These are phyloP conservation scores for Heliconius himera DNA, from an alignment of 1,140 invertebrate genomes.

Conservation along the genomic window DNA sequence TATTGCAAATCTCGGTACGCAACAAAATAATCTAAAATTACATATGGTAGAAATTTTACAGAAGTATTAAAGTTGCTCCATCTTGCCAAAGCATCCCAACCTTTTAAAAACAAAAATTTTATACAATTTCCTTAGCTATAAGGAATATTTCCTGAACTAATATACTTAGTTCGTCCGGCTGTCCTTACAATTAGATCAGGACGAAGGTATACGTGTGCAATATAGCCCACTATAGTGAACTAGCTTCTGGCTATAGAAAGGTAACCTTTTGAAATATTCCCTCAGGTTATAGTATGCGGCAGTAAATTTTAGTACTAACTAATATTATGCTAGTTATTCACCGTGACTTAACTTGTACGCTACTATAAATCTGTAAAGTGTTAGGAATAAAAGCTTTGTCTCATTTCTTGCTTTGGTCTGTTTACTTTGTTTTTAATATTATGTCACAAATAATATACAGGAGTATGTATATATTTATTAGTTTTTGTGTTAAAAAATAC, in stretches of 20 bases:
- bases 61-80: no score
- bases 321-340: background rate
- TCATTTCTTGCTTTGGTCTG: no score
- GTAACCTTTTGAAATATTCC: slow-evolving; percentile 2
- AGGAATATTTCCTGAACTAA: background rate
- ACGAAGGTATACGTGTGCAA: background rate
- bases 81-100: no score
- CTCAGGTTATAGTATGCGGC: background rate
- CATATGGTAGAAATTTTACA: no score
- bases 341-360: background rate
- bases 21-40: no score
- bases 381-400: background rate
- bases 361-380: background rate
- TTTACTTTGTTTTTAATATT: no score
- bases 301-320: background rate
- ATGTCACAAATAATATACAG: no score
- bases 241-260: background rate
- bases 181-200: slow-evolving; percentile 11
- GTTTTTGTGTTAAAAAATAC: no score
- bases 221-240: background rate
- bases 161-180: background rate
- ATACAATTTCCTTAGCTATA: background rate
- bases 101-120: background rate
- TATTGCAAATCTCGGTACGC: no score
- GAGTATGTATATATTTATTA: no score